phyloP scores from a whole-genome alignment of 2,888 invertebrate species.

The Rhingia rostrata region DNA sequence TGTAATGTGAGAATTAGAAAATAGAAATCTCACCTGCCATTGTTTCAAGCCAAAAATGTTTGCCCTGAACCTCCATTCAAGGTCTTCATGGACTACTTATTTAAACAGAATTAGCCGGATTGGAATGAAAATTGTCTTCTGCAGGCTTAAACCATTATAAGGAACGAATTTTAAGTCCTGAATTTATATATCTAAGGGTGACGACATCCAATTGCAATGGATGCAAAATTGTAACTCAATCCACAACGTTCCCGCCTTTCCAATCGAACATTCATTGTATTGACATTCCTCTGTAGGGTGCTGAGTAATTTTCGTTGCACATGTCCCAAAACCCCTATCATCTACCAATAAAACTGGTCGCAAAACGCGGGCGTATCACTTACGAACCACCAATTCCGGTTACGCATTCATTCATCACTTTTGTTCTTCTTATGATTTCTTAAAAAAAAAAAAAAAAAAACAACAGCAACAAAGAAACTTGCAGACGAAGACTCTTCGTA shows the following conservation, averaged over 20 bases:
- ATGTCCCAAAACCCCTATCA: conserved; percentile 19
- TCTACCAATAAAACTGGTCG: background rate
- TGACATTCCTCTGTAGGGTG: background rate
- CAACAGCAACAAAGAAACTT: background rate
- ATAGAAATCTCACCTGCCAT: no score
- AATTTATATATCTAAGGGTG: no score
- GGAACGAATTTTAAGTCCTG: no score
- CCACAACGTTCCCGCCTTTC: background rate
- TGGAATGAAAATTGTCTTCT: no score
- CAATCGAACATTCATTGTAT: background rate
- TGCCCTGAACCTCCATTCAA: no score
- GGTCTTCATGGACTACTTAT: no score
- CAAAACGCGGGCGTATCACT: conserved; percentile 60
- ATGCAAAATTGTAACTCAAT: background rate
- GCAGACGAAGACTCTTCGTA: background rate
- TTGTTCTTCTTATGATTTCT: conserved; percentile 35
- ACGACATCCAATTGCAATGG: background rate
- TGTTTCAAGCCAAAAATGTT: no score
- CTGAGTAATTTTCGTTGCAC: background rate
- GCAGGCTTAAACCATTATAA: no score
- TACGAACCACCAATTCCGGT: conserved; percentile 69
- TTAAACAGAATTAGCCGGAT: no score
- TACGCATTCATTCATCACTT: conserved; percentile 61
- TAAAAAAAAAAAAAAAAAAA: background rate
- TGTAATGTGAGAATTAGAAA: no score